Percentiles rank a stretch among this genome's conserved stretches.
phyloP scores from a whole-genome alignment of 92 coral and sea anemone genomes.

The Meandrina meandrites region DNA sequence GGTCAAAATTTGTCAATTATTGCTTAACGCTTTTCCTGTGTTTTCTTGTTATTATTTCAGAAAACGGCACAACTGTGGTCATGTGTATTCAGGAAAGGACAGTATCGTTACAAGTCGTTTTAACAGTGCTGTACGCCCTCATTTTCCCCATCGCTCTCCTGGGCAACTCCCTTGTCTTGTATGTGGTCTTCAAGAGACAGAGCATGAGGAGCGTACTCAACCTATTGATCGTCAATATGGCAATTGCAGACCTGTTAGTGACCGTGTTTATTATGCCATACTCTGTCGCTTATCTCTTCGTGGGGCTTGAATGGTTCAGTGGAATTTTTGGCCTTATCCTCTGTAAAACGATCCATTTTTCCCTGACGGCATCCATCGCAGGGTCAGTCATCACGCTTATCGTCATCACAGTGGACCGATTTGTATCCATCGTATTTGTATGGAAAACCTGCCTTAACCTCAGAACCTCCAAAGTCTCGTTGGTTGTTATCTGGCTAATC shows the following conservation, averaged over 20 bases:
- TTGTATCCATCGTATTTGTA: conserved; percentile 79
- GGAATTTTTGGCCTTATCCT: conserved; percentile 75
- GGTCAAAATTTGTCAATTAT: neutral
- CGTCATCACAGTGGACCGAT: conserved; percentile 79
- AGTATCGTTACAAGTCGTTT: conserved; percentile 50
- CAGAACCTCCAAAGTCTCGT: conserved; percentile 68
- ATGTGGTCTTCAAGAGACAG: conserved; percentile 80
- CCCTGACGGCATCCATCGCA: conserved; percentile 76
- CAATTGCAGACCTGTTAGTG: conserved; percentile 79
- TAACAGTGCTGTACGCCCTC: conserved; percentile 67
- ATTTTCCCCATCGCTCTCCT: conserved; percentile 81
- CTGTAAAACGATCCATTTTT: conserved; percentile 72
- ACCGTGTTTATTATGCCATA: conserved; percentile 84
- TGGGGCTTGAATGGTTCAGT: conserved; percentile 73
- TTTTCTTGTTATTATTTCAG: conserved; percentile 2
- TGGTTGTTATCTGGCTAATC: conserved; percentile 71
- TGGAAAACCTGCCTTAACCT: conserved; percentile 71
- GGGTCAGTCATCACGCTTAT: conserved; percentile 79
- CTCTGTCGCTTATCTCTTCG: conserved; percentile 66
- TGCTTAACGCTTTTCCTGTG: no score
- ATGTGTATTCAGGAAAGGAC: conserved; percentile 2
- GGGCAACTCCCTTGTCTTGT: conserved; percentile 84
- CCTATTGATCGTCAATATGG: conserved; percentile 86
- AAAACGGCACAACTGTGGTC: conserved; percentile 5
- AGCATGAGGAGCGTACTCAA: conserved; percentile 81